A percentile compares a stretch with the other conserved stretches of the same genome.
Conservation (phyloP, 2,888 invertebrate species). For the Corbicula japonica region DNA sequence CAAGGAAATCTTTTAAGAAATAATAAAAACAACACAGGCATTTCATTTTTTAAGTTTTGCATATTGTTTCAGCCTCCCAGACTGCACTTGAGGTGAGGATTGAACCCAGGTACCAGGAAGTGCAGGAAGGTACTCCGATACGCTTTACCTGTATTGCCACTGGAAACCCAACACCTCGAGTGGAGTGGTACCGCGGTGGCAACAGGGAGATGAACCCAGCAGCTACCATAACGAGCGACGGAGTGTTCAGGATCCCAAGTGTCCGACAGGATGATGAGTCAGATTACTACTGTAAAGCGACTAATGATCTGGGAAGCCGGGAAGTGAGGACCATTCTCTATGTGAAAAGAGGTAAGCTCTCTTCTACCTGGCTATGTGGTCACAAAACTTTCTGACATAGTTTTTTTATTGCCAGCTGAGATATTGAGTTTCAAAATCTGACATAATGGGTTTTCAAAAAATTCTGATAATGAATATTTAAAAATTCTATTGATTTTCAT, state of each 20-base stretch:
- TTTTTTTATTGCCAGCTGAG: too few species aligned
- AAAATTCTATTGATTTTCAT: too few species aligned
- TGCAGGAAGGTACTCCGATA: constrained; percentile 91
- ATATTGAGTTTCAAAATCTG: too few species aligned
- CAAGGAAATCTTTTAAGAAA: too few species aligned
- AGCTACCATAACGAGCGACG: constrained; percentile 87
- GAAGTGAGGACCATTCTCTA: constrained; percentile 90
- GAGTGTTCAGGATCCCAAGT: constrained; percentile 91
- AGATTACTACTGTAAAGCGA: constrained; percentile 94
- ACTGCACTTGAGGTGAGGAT: too few species aligned
- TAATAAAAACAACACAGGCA: too few species aligned
- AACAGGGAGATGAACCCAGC: constrained; percentile 88
- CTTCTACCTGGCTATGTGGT: not conserved
- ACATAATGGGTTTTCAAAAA: too few species aligned
- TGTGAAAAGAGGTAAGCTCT: constrained; percentile 87
- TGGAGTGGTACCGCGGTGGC: constrained; percentile 90
- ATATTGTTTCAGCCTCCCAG: too few species aligned
- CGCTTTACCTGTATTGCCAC: constrained; percentile 92
- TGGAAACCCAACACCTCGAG: constrained; percentile 92
- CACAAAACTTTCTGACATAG: too few species aligned
- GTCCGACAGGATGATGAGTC: constrained; percentile 92
- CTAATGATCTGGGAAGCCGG: constrained; percentile 90
- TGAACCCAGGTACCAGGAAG: constrained; percentile 88
- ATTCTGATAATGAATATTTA: too few species aligned
- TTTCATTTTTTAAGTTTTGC: too few species aligned